These are phyloP conservation scores for Drosophila melanocephala DNA, from an alignment of 2,888 invertebrate genomes.

Conservation along the genomic window DNA sequence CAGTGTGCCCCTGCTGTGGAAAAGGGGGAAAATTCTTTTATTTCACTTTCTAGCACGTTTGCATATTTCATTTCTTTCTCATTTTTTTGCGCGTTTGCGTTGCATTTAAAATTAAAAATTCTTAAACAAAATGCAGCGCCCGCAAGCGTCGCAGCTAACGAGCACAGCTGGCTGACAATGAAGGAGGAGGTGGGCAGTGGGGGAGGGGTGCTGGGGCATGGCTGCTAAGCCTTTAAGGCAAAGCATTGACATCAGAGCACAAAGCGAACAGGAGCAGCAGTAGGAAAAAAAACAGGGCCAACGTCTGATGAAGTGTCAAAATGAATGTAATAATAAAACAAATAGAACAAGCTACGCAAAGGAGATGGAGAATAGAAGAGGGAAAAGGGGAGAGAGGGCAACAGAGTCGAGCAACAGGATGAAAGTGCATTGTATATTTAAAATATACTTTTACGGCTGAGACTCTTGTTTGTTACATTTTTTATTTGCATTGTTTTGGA, in stretches of 20 bases:
- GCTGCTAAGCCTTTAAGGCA: slow-evolving; percentile 76
- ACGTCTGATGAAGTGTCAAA: slow-evolving; percentile 82
- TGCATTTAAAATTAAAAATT: slow-evolving; percentile 81
- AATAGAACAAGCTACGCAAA: slow-evolving; percentile 49
- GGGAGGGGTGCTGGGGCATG: slow-evolving; percentile 16
- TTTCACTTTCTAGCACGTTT: slow-evolving; percentile 63
- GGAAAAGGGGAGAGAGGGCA: slow-evolving; percentile 1
- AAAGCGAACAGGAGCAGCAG: slow-evolving; percentile 53
- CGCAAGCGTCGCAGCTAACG: slow-evolving; percentile 64
- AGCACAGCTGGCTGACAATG: slow-evolving; percentile 64
- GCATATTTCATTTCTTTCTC: slow-evolving; percentile 61
- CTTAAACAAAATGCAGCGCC: slow-evolving; percentile 76
- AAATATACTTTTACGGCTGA: slow-evolving; percentile 53
- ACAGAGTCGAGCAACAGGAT: slow-evolving; percentile 31
- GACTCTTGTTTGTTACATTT: slow-evolving; percentile 57
- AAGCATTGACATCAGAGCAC: slow-evolving; percentile 82
- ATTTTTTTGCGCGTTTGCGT: slow-evolving; percentile 60
- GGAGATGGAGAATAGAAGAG: neutral
- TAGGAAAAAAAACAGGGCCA: slow-evolving; percentile 68
- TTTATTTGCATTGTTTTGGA: slow-evolving; percentile 35
- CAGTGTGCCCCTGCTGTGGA: neutral
- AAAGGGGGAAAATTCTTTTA: slow-evolving; percentile 40
- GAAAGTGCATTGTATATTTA: slow-evolving; percentile 53
- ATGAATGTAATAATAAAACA: slow-evolving; percentile 79
- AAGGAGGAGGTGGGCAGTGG: slow-evolving; percentile 14